Evolutionary conservation across 2,797 vertebrate genomes (phyloP), one percentile per base, ranked within the genome.

Genomic region (Trematomus bernacchii): DNA sequence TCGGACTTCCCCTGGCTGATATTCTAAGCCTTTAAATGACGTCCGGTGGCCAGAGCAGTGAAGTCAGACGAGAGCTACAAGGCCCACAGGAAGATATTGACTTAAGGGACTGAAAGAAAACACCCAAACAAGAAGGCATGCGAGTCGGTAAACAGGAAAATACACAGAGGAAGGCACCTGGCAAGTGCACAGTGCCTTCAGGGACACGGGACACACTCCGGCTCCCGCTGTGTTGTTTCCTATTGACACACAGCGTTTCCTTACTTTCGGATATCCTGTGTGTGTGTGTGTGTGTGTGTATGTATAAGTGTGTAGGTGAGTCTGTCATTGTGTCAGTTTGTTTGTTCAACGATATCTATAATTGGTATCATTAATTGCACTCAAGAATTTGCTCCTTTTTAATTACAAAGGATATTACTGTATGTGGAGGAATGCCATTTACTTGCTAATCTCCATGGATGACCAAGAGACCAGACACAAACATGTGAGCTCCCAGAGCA

Each of bases 131-230:
- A 92, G 78, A 59, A 58, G 75, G 82, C 62, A 66, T 85, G 78
- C 69, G 19, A 83, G 42, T 78, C 75, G 40, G 89, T 95, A 94
- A 95, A 95, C 94, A 95, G 95, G 94, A 95, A 94, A 92, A 93
- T 88, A 86, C 90, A 92, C 81, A 84, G 86, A 93, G 94, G 94
- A 94, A 94, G 80, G 89, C 87, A 94, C 87, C 90, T 93, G 92
- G 92, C 61, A 84, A 92, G 86, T 88, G 85, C 71, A 79, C 27
- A 27, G 71, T 71, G 90, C 73, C 90, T 90, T 92, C 88, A 90
- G 93, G 92, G 91, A 90, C 89, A 78, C 0, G 67, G 84, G 90
- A 91, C 93, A 90, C 89, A 88, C 91, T 91, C 80, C 80, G 57
- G 65, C 87, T 87, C 86, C 85, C 6, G 77, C 86, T 85, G 92